phyloP scores from a whole-genome alignment of 2,888 invertebrate genomes.

The Urechis unicinctus region DNA sequence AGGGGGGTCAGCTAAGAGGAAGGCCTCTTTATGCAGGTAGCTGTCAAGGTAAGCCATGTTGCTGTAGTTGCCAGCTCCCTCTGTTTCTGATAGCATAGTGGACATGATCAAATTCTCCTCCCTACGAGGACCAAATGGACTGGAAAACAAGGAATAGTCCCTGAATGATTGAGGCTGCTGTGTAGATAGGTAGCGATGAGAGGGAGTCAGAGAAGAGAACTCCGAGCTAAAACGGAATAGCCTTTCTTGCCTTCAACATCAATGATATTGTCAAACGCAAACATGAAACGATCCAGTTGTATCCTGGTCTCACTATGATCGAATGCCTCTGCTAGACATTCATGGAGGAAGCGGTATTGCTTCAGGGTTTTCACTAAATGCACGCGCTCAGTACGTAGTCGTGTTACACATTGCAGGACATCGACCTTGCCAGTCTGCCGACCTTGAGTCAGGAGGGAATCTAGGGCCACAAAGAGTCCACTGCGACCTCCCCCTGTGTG shows the following conservation, averaged over 20 bases:
- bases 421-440: constrained; percentile 14
- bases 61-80: no score
- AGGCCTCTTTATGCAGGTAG: neutral
- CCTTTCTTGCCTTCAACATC: neutral
- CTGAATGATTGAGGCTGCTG: no score
- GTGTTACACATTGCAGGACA: constrained; percentile 11
- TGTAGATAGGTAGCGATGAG: no score
- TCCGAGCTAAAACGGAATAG: neutral
- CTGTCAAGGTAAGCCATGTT: neutral
- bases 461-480: constrained; percentile 19
- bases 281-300: constrained; percentile 1
- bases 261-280: constrained; percentile 3
- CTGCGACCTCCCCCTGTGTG: constrained; percentile 17
- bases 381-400: constrained; percentile 12
- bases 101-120: no score
- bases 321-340: constrained; percentile 15
- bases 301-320: constrained; percentile 6
- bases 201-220: neutral
- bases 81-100: no score
- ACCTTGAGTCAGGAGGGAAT: constrained; percentile 14
- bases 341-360: constrained; percentile 20
- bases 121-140: no score
- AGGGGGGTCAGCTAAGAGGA: neutral
- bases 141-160: no score
- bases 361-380: constrained; percentile 10